These are phyloP conservation scores for Trichopria drosophilae DNA, from an alignment of 2,888 invertebrate species.

Conservation along the genomic window DNA sequence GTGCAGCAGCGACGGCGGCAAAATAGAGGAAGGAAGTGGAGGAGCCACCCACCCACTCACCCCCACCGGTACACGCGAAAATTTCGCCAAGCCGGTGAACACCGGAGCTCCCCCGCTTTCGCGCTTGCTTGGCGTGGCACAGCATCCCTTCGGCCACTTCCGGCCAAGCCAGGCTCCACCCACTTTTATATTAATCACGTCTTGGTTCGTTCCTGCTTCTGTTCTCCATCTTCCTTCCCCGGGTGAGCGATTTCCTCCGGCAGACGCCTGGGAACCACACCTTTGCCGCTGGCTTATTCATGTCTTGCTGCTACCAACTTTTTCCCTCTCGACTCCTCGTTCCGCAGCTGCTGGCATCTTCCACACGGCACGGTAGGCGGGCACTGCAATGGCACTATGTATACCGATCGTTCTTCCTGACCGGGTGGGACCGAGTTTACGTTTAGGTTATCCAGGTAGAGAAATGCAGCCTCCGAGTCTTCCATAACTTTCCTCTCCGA, in stretches of 20 bases:
- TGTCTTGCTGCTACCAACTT: constrained; percentile 41
- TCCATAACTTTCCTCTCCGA: constrained; percentile 16
- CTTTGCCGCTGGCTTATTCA: constrained; percentile 53
- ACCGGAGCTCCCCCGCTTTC: constrained; percentile 46
- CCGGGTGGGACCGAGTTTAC: too few relatives aligned
- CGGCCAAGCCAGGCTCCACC: constrained; percentile 55
- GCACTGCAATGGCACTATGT: constrained; percentile 36
- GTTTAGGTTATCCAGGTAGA: too few relatives aligned
- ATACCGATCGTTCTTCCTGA: too few relatives aligned
- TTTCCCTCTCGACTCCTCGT: constrained; percentile 32
- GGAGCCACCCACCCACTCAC: constrained; percentile 33
- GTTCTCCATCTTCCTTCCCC: constrained; percentile 50
- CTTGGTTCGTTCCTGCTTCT: constrained; percentile 52
- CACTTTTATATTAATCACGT: constrained; percentile 59
- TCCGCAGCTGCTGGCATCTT: background rate
- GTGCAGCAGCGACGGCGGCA: background rate
- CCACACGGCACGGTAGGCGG: constrained; percentile 34
- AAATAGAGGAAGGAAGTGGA: constrained; percentile 4
- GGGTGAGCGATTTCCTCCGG: constrained; percentile 52
- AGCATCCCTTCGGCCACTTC: constrained; percentile 56
- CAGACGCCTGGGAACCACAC: constrained; percentile 55
- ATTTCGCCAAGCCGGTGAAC: constrained; percentile 23
- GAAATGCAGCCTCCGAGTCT: constrained; percentile 8
- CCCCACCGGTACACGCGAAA: constrained; percentile 21
- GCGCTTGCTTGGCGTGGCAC: constrained; percentile 52